phyloP scores from a whole-genome alignment of 2,113 vertebrate genomes.

The Chloroceryle aenea region DNA sequence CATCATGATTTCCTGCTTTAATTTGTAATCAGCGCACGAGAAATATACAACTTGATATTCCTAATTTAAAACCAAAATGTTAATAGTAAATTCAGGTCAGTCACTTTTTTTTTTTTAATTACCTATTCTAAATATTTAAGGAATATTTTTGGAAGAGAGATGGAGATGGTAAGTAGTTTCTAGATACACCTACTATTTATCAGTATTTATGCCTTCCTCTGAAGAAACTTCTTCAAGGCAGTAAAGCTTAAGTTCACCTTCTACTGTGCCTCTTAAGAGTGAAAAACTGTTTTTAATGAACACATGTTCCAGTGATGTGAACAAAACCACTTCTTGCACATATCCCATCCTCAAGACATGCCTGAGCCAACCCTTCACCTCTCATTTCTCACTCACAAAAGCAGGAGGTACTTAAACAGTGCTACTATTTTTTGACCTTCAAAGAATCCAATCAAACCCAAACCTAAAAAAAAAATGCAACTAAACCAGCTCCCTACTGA shows the following conservation, averaged over 20 bases:
- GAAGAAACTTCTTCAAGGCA: background rate
- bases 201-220: background rate
- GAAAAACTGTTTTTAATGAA: background rate
- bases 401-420: background rate
- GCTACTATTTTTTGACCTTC: background rate
- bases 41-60: background rate
- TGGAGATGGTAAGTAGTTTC: background rate
- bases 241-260: background rate
- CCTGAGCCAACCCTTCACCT: background rate
- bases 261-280: background rate
- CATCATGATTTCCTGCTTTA: slow-evolving; percentile 5
- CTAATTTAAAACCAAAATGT: background rate
- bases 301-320: background rate
- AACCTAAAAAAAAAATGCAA: background rate
- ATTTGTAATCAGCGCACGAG: background rate
- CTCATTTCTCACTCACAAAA: background rate
- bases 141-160: background rate
- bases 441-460: background rate
- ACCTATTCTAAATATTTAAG: background rate
- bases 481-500: background rate
- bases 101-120: background rate
- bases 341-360: background rate
- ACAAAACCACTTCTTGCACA: background rate
- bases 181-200: background rate
- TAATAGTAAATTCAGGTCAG: background rate